These are phyloP conservation scores for Hemaris fuciformis DNA, from an alignment of 2,888 invertebrate species.

Conservation along the genomic window DNA sequence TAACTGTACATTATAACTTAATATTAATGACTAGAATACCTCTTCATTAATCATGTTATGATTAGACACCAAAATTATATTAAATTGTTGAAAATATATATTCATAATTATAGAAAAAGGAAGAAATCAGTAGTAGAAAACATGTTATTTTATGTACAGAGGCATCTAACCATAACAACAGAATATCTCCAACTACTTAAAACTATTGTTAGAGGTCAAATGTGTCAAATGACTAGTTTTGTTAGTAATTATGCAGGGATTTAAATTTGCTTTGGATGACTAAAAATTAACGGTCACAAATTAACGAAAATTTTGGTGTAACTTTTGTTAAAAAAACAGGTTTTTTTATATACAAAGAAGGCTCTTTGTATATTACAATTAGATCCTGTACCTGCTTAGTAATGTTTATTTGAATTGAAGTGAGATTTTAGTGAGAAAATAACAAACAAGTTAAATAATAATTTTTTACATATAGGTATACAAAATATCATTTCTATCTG, in stretches of 20 bases:
- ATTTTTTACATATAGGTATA: no score
- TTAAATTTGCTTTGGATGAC: no score
- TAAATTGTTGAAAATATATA: background rate
- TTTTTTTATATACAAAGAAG: no score
- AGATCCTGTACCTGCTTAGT: no score
- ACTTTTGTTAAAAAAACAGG: no score
- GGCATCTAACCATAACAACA: background rate
- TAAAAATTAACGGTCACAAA: no score
- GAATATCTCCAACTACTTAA: background rate
- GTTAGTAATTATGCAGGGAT: constrained; percentile 39
- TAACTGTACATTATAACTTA: constrained; percentile 36
- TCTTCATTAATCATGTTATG: constrained; percentile 36
- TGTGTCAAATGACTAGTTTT: constrained; percentile 59
- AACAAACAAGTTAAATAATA: no score
- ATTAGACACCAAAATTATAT: constrained; percentile 17
- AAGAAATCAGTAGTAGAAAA: background rate
- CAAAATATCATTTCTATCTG: no score
- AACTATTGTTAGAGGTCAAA: constrained; percentile 46
- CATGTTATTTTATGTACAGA: background rate
- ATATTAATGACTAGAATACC: constrained; percentile 71
- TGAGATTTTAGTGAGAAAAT: no score
- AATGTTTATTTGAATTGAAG: background rate
- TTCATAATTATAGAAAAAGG: no score
- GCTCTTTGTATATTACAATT: no score
- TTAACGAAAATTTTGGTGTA: no score